Evolutionary conservation across 1,140 invertebrate genomes (phyloP), one percentile per base, ranked within the genome.

Genomic region (Cotesia typhae): DNA sequence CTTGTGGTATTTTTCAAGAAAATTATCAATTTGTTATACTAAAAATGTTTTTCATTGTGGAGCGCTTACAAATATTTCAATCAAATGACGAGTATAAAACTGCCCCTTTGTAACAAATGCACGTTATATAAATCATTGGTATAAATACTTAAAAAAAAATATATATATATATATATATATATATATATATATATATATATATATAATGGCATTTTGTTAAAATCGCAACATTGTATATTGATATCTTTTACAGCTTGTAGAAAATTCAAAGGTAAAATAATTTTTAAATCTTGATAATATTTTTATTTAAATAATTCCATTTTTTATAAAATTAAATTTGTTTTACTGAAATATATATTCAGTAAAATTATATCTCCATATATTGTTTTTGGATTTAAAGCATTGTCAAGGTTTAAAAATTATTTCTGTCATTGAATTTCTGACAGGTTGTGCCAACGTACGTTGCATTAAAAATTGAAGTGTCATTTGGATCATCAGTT

Each of bases 381-480:
- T 7, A 41, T 20, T 47, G 37, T n/a, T 41, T 36, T 20, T 37
- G 59, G 36, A 20, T 28, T 55, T 63, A 12, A 69, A 37, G 35
- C 41, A 47, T 47, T 47, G 2, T 10, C 41, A 47, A 47, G 5
- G 10, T 2, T 47, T 47, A 47, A 47, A 9, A 47, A 47, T 47
- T 47, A 7, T 47, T 47, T 47, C 41, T 47, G 41, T 47, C 10
- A 47, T 47, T 47, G 41, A 47, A 47, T 47, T 47, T 47, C 41
- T 47, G 41, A 47, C 41, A 10, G 41, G 41, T 41, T 70, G 70
- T 55, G 28, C 51, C 52, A 74, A 74, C 72, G 72, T 67, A 74
- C 72, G 70, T 70, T 65, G 67, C 68, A 70, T 74, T 59, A 61
- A 73, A 73, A 59, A 59, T 65, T 47, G 10, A 47, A 47, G 41